Evolutionary conservation across 2,113 vertebrate genomes (phyloP).

Genomic region (Epinephelus cyanopodus): DNA sequence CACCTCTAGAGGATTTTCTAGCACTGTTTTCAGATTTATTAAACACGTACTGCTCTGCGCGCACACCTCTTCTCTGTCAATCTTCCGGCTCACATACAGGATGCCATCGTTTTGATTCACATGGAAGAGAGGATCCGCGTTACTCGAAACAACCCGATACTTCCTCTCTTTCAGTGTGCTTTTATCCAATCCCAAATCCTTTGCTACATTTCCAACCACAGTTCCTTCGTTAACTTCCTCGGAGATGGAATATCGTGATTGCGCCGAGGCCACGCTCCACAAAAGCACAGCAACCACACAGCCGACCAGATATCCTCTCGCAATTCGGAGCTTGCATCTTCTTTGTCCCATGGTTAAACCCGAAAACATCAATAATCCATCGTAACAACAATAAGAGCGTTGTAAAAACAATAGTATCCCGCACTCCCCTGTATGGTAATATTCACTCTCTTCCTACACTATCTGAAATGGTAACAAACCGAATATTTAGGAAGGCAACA

Average conservation of each 20-base stretch:
- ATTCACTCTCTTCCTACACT: fast-evolving
- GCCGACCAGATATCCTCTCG: not conserved
- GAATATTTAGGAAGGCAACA: not conserved
- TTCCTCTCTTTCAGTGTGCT: conserved; percentile 55
- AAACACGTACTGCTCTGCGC: conserved; percentile 53
- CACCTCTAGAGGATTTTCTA: conserved; percentile 79
- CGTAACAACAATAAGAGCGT: not conserved
- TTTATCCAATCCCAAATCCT: conserved; percentile 78
- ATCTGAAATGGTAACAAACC: fast-evolving
- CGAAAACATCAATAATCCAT: not conserved
- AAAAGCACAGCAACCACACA: conserved; percentile 48
- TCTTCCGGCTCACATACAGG: conserved; percentile 71
- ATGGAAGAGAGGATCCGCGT: conserved; percentile 63
- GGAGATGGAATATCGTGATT: conserved; percentile 77
- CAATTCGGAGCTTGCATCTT: not conserved
- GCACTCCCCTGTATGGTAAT: fast-evolving
- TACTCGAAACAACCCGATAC: conserved; percentile 75
- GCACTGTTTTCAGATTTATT: conserved; percentile 71
- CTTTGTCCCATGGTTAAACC: conserved; percentile 76
- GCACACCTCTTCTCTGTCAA: conserved; percentile 78
- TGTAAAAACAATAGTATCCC: not conserved
- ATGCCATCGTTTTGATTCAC: conserved; percentile 75
- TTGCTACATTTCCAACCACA: conserved; percentile 75
- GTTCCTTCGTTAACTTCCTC: conserved; percentile 78
- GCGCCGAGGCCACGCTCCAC: conserved; percentile 64